phyloP scores from a whole-genome alignment of 2,797 vertebrate species.

The Agapornis canus region DNA sequence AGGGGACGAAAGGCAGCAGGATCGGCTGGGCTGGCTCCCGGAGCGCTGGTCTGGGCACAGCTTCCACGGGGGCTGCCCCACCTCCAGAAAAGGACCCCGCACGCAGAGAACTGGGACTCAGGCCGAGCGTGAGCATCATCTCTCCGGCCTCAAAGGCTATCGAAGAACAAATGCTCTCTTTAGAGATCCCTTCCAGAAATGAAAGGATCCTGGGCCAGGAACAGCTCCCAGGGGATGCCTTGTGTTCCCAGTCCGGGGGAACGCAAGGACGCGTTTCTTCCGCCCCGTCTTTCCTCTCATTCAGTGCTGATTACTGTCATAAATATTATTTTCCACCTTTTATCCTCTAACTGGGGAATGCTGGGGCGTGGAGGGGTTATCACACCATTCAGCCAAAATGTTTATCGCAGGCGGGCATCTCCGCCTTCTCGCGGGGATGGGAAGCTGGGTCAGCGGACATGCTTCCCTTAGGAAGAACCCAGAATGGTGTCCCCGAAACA shows the following conservation, averaged over 20 bases:
- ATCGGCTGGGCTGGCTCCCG: accelerated
- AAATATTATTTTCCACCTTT: background rate
- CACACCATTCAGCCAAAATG: accelerated
- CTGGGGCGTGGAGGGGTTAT: background rate
- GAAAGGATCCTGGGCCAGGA: background rate
- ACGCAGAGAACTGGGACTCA: background rate
- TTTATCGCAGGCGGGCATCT: background rate
- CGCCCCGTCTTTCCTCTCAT: accelerated
- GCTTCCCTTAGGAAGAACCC: background rate
- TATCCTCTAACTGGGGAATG: background rate
- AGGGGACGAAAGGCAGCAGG: background rate
- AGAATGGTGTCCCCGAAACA: background rate
- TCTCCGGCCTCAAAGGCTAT: background rate
- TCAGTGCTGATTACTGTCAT: background rate
- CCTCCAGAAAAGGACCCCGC: accelerated
- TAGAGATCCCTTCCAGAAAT: background rate
- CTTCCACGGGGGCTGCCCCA: accelerated
- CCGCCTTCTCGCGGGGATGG: background rate
- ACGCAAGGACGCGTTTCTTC: background rate
- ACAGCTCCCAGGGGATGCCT: background rate
- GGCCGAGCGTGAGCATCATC: background rate
- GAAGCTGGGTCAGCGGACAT: accelerated
- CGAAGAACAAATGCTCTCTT: background rate
- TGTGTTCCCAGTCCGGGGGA: accelerated
- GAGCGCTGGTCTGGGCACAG: accelerated